Evolutionary conservation across 1,140 invertebrate species (phyloP).

Genomic region (Condylostylus longicornis): DNA sequence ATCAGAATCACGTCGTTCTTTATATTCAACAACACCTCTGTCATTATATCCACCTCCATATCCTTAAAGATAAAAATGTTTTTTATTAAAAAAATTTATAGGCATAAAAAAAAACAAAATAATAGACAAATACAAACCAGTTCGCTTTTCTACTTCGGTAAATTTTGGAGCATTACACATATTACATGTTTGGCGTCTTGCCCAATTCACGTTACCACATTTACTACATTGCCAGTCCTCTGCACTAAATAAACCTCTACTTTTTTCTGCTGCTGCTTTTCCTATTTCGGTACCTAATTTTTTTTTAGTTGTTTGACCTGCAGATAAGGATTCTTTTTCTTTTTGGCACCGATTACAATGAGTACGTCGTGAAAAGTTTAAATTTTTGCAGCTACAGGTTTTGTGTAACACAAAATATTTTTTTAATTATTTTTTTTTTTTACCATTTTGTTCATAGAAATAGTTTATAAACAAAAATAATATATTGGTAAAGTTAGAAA

Average conservation of each 20-base stretch:
- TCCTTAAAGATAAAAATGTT: constrained; percentile 28
- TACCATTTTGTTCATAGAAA: constrained; percentile 1
- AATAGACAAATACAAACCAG: constrained; percentile 30
- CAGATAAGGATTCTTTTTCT: constrained; percentile 30
- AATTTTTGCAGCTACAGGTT: constrained; percentile 69
- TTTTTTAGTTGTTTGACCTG: constrained; percentile 47
- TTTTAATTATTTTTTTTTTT: constrained; percentile 14
- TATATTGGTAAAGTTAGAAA: constrained; percentile 3
- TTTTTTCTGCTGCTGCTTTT: constrained; percentile 95
- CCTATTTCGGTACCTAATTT: constrained; percentile 94
- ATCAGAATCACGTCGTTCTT: constrained; percentile 67
- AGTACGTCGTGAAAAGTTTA: constrained; percentile 81
- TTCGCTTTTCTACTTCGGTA: constrained; percentile 68
- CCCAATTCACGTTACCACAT: constrained; percentile 99
- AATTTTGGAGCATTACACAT: constrained; percentile 98
- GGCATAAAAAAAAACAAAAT: constrained; percentile 4
- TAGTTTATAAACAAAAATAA: constrained; percentile 5
- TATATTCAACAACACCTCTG: constrained; percentile 82
- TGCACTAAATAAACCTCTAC: constrained; percentile 89
- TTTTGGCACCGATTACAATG: constrained; percentile 86
- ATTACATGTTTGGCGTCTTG: constrained; percentile 88
- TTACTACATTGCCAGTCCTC: constrained; percentile 99
- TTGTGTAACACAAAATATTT: constrained; percentile 16
- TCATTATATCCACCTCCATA: constrained; percentile 88
- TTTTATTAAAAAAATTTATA: neutral